These are phyloP conservation scores for Notodonta ziczac DNA, from an alignment of 2,888 invertebrate genomes.

Conservation along the genomic window DNA sequence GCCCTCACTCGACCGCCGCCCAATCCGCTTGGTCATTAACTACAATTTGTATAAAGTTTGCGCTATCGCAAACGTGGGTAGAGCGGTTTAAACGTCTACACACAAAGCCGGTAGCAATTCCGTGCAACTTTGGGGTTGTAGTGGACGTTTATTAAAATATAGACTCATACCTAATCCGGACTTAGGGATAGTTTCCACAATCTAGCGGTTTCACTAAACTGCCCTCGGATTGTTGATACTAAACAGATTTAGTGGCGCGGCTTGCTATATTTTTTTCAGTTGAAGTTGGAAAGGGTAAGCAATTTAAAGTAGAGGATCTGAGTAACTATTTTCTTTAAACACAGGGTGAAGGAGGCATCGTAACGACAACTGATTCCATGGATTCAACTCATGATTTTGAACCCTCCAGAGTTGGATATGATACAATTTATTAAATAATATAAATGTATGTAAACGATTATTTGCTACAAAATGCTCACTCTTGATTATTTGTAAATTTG, in stretches of 20 bases:
- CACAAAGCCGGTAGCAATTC: conserved; percentile 57
- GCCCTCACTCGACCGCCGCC: conserved; percentile 32
- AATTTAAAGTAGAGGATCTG: too few relatives aligned
- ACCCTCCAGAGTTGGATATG: too few relatives aligned
- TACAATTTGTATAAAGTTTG: conserved; percentile 67
- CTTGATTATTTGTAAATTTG: too few relatives aligned
- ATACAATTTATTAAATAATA: too few relatives aligned
- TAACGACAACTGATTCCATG: too few relatives aligned
- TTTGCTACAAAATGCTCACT: too few relatives aligned
- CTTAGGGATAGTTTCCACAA: conserved; percentile 47
- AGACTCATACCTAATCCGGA: conserved; percentile 44
- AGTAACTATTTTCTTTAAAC: too few relatives aligned
- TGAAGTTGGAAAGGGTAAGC: not conserved
- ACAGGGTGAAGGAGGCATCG: too few relatives aligned
- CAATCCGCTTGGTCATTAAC: conserved; percentile 60
- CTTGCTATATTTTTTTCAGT: not conserved
- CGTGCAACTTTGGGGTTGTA: conserved; percentile 64
- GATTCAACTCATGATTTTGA: too few relatives aligned
- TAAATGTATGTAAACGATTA: too few relatives aligned
- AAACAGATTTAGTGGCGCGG: conserved; percentile 13
- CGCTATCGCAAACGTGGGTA: conserved; percentile 54
- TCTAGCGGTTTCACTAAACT: conserved; percentile 17
- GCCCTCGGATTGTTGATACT: conserved; percentile 24
- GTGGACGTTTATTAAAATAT: conserved; percentile 63
- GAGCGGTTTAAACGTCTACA: conserved; percentile 35